Evolutionary conservation across 2,113 vertebrate species (phyloP), one percentile per base, ranked within the genome.

Genomic region (Notothenia coriiceps): DNA sequence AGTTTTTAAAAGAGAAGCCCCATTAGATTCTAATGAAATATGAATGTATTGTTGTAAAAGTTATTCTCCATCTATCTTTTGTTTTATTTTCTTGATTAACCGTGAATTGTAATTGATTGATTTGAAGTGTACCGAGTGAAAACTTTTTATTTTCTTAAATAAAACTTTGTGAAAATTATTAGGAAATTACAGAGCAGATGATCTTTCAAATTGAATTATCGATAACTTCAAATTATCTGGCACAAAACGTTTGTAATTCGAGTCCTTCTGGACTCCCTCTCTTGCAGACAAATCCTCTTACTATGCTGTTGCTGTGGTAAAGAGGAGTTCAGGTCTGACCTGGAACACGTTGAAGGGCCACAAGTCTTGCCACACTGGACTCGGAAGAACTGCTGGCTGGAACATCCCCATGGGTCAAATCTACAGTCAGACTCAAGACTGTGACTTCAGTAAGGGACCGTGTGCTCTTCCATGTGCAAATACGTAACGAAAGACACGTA

Each of bases 321-420:
- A 95, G 93, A 97, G 91, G 66, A 10, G 70, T 44, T 69, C 74
- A 0, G 67, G 61, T 0, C 46, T 97, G 78, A 95, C 78, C 12
- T 98, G 97, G 97, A 83, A 70, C 0, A 95, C 33, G 0, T 94
- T 99, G 76, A 51, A 55, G 81, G 95, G 94, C 5, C 97, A 91
- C 91, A 97, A 74, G 84, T 96, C 97, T 0, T 98, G 98, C 88
- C 98, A 98, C 87, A 95, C 97, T 0, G 96, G 91, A 0, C 13
- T 96, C 0, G 94, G 95, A 50, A 96, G 95, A 49, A 96, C 94
- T 0, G 96, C 96, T n/a, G 97, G 98, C 69, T 98, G 97, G 97
- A 95, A 94, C 79, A 55, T 97, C 25, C 97, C 98, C 62, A 94
- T 98, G 95, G 92, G 95, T 11, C 83, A 89, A 44, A 91, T 98